Evolutionary conservation across 2,113 vertebrate genomes (phyloP).

Genomic region (Macaca nemestrina): DNA sequence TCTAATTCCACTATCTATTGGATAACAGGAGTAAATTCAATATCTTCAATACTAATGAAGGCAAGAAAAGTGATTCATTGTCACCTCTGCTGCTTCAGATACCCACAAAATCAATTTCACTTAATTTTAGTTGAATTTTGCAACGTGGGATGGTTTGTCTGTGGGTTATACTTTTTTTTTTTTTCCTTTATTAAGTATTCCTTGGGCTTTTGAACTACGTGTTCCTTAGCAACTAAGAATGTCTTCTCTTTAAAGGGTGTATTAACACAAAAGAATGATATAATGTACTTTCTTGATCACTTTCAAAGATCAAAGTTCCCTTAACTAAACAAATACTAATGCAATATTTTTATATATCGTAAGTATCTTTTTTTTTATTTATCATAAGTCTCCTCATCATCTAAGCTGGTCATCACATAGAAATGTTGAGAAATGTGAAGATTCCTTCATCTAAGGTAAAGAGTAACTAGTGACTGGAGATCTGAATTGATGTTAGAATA

Average conservation of each 20-base stretch:
- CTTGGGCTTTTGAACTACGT: neutral
- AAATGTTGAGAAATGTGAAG: neutral
- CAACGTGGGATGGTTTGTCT: neutral
- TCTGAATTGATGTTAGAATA: neutral
- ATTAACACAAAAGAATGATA: constrained; percentile 8
- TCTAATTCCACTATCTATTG: neutral
- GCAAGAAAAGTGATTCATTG: neutral
- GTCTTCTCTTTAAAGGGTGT: neutral
- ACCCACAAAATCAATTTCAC: neutral
- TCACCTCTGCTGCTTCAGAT: neutral
- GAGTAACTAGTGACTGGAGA: neutral
- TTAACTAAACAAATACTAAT: neutral
- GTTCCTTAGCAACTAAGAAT: neutral
- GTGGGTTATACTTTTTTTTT: neutral
- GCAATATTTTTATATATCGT: neutral
- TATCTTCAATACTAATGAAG: neutral
- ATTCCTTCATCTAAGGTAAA: neutral
- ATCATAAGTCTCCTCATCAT: neutral
- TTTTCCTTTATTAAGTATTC: neutral
- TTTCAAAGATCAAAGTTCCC: neutral
- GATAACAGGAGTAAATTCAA: neutral
- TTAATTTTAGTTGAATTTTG: constrained; percentile 20
- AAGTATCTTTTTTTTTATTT: neutral
- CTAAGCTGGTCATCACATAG: neutral
- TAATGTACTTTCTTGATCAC: neutral